A percentile compares a stretch with the other conserved stretches of the same genome.
Evolutionary conservation across 2,888 invertebrate genomes (phyloP).

Genomic region (Sepiola atlantica): DNA sequence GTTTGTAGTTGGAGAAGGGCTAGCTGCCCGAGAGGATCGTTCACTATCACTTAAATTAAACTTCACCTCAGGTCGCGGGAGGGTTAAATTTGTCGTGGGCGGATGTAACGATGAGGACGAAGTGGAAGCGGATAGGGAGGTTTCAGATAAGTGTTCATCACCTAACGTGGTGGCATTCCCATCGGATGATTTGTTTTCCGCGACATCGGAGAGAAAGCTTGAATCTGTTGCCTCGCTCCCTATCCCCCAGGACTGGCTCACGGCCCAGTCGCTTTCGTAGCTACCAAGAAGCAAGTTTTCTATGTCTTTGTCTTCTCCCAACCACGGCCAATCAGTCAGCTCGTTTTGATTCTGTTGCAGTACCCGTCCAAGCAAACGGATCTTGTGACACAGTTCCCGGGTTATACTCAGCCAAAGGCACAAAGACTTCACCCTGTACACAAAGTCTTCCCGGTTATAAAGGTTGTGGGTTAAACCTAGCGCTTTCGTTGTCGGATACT

Average conservation of each 20-base stretch:
- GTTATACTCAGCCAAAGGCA: slow-evolving; percentile 94
- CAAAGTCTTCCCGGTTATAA: slow-evolving; percentile 81
- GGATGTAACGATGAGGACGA: not conserved
- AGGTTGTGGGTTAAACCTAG: slow-evolving; percentile 85
- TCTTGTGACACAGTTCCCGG: slow-evolving; percentile 86
- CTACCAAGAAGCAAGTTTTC: slow-evolving; percentile 49
- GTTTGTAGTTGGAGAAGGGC: slow-evolving; percentile 55
- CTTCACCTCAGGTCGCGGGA: not conserved
- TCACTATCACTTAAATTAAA: slow-evolving; percentile 52
- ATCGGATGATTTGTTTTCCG: slow-evolving; percentile 47
- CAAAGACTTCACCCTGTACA: slow-evolving; percentile 84
- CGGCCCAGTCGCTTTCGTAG: not conserved
- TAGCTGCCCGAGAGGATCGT: slow-evolving; percentile 57
- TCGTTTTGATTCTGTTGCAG: slow-evolving; percentile 66
- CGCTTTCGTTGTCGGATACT: slow-evolving; percentile 89
- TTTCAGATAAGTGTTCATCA: slow-evolving; percentile 51
- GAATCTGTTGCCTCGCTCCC: not conserved
- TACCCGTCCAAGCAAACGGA: slow-evolving; percentile 79
- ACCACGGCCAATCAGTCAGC: slow-evolving; percentile 70
- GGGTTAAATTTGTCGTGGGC: not conserved
- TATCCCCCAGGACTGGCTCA: not conserved
- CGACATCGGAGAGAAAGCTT: not conserved
- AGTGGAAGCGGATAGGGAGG: not conserved
- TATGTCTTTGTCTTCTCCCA: slow-evolving; percentile 57
- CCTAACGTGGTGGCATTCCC: slow-evolving; percentile 54